Conservation (phyloP, 2,113 vertebrate genomes). For the Gambusia affinis region DNA sequence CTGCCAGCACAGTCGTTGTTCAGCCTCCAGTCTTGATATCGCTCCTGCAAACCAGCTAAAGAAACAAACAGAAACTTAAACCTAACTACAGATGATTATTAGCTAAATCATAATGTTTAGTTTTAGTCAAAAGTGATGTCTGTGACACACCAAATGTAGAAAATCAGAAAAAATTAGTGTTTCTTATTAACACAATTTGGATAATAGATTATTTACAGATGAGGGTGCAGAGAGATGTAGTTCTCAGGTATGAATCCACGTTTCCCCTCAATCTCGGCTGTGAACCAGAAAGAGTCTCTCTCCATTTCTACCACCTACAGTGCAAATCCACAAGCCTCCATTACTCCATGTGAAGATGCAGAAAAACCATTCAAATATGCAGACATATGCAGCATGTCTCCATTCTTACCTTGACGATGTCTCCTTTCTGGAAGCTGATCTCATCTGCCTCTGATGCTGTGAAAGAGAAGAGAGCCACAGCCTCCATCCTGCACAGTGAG, state of each 20-base stretch:
- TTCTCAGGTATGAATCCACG: conserved; percentile 93
- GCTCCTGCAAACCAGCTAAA: conserved; percentile 90
- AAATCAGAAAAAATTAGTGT: background rate
- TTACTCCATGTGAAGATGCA: conserved; percentile 8
- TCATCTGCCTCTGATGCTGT: conserved; percentile 85
- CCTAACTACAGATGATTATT: background rate
- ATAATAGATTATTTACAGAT: conserved; percentile 81
- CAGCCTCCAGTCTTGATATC: conserved; percentile 88
- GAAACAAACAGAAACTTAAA: conserved; percentile 2
- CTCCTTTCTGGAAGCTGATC: conserved; percentile 90
- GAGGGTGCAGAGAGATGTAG: conserved; percentile 91
- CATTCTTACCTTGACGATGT: conserved; percentile 88
- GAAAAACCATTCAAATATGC: background rate
- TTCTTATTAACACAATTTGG: background rate
- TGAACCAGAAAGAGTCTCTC: conserved; percentile 93
- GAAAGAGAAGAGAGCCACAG: conserved; percentile 89
- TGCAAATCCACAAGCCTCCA: conserved; percentile 29
- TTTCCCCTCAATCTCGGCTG: conserved; percentile 86
- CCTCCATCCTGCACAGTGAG: conserved; percentile 82
- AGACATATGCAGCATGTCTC: background rate
- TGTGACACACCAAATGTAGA: background rate
- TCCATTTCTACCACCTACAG: conserved; percentile 94
- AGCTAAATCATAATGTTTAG: background rate
- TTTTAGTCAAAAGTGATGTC: background rate
- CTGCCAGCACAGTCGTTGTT: conserved; percentile 83